A percentile compares a stretch with the other conserved stretches of the same genome.
Conservation (phyloP, 2,113 vertebrate species). For the Meriones unguiculatus region DNA sequence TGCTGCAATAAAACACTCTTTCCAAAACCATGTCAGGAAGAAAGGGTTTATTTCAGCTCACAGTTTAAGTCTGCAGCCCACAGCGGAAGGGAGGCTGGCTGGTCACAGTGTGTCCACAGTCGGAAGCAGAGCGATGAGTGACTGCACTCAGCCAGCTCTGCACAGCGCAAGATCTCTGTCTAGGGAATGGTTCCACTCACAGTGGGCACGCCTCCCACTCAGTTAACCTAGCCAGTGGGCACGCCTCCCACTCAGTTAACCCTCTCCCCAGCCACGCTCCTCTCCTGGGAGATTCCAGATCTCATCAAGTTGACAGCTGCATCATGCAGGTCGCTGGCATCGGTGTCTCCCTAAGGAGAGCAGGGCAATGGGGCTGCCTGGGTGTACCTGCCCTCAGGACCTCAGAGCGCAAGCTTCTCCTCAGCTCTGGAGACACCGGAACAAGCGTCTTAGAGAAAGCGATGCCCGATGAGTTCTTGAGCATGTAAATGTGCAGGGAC, state of each 20-base stretch:
- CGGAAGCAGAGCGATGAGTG: neutral
- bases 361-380: accelerated
- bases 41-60: neutral
- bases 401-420: neutral
- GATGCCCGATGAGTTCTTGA: neutral
- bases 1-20: neutral
- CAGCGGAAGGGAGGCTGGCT: neutral
- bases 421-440: neutral
- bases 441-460: neutral
- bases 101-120: neutral
- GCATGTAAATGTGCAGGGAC: too few relatives aligned
- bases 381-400: neutral
- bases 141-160: accelerated
- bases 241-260: neutral
- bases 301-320: neutral
- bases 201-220: neutral
- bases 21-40: neutral
- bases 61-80: neutral
- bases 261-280: too few relatives aligned
- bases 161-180: too few relatives aligned
- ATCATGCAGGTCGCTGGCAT: neutral
- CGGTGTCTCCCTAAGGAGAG: neutral
- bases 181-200: neutral
- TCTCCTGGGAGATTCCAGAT: neutral
- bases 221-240: neutral